Evolutionary conservation across 1,140 invertebrate genomes (phyloP).

Genomic region (Phthorimaea operculella): DNA sequence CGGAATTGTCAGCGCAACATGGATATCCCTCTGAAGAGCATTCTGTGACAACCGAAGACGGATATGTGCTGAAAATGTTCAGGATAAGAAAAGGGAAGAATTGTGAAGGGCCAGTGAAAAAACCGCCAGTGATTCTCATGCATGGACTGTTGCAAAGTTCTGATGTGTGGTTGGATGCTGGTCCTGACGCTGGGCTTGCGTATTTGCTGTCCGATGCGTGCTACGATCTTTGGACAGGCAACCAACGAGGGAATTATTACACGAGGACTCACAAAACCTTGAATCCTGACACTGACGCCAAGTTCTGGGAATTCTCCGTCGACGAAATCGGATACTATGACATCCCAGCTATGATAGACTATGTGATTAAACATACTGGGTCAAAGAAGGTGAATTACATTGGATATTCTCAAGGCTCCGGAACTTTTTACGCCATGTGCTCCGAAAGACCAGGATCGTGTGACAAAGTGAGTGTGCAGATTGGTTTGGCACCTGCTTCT

Average conservation of each 20-base stretch:
- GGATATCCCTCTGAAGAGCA: constrained; percentile 38
- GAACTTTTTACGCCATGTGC: constrained; percentile 40
- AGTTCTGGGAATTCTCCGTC: constrained; percentile 67
- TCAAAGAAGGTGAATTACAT: constrained; percentile 68
- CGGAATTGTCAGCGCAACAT: constrained; percentile 23
- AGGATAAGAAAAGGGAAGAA: constrained; percentile 45
- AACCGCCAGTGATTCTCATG: constrained; percentile 40
- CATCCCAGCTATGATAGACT: constrained; percentile 78
- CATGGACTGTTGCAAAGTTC: constrained; percentile 78
- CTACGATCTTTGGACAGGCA: constrained; percentile 82
- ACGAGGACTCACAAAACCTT: constrained; percentile 67
- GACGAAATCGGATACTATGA: constrained; percentile 81
- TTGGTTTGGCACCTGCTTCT: constrained; percentile 37
- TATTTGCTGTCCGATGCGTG: constrained; percentile 75
- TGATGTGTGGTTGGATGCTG: constrained; percentile 73
- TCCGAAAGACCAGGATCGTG: constrained; percentile 43
- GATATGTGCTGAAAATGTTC: constrained; percentile 62
- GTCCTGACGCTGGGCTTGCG: constrained; percentile 73
- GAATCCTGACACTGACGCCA: constrained; percentile 63
- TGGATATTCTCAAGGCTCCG: constrained; percentile 73
- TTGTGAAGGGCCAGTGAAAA: constrained; percentile 8
- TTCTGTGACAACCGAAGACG: constrained; percentile 57
- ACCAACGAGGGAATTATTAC: constrained; percentile 75
- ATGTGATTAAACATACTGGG: constrained; percentile 67
- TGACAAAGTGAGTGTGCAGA: constrained; percentile 37